These are phyloP conservation scores for Cyanoramphus novaezelandiae DNA, from an alignment of 2,113 vertebrate genomes.

Conservation along the genomic window DNA sequence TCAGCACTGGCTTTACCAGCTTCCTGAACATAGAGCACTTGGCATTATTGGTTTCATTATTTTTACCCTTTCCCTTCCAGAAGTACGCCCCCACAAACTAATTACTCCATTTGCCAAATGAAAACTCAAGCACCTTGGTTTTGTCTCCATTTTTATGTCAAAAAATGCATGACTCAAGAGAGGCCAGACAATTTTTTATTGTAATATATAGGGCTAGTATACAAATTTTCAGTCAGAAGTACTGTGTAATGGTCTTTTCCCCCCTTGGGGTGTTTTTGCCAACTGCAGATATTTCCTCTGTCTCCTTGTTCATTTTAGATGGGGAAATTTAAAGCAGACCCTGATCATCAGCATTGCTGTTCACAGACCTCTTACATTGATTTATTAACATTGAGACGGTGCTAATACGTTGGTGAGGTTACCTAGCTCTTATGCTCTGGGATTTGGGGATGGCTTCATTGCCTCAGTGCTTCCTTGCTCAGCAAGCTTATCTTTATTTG, in stretches of 20 bases:
- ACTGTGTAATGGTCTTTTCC: background rate
- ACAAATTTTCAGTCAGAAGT: background rate
- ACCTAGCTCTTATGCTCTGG: background rate
- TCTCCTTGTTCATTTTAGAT: background rate
- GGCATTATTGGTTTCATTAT: background rate
- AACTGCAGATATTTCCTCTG: background rate
- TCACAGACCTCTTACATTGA: no score
- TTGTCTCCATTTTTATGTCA: background rate
- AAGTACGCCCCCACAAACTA: background rate
- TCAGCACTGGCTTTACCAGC: background rate
- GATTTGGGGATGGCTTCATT: background rate
- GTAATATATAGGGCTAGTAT: background rate
- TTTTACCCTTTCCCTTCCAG: conserved; percentile 1
- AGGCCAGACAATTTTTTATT: background rate
- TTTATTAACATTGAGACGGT: accelerated
- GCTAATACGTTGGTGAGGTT: background rate
- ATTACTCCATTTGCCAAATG: background rate
- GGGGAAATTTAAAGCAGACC: background rate
- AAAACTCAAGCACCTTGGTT: background rate
- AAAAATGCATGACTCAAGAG: background rate
- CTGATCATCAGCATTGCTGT: accelerated
- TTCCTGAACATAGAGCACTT: background rate
- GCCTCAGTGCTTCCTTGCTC: background rate
- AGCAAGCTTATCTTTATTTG: background rate
- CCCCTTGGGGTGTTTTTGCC: background rate